Evolutionary conservation across 2,888 invertebrate genomes (phyloP), one percentile per base, ranked within the genome.

Genomic region (Leucoptera coffeella): DNA sequence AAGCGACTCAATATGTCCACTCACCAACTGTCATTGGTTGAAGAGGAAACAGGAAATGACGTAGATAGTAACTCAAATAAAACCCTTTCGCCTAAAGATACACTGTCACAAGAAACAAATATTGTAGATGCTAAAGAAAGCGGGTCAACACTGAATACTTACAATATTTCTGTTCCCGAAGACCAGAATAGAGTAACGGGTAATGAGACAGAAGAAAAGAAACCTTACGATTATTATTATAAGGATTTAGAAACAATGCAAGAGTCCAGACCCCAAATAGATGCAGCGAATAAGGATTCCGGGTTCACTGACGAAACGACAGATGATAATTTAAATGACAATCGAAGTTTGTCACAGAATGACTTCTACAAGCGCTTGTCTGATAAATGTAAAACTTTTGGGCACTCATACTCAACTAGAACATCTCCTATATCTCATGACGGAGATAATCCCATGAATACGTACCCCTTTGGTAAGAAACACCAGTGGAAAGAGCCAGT

Each of bases 21-120:
- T 35, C 61, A 67, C 33, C 67, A 72, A 34, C 40, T 73, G 1
- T 72, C 72, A 3, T 41, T 73, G 31, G 72, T 73, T 3, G 72
- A 72, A 49, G 72, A 73, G 37, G 72, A 73, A 37, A 69, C 67
- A 1, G 56, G 54, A 3, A 71, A 71, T 42, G 72, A 72, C 31
- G 35, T 65, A 10, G 71, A 71, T 17, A 64, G 61, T 40, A 47
- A 53, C 2, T 57, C 57, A 11, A 64, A 64, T 4, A 61, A 64
- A 28, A 54, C 54, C 24, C 32, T 50, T 29, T 38, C 48, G 2
- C n/a, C n/a, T n/a, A n/a, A n/a, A n/a, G n/a, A n/a, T n/a, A 61
- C 56, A 30, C 38, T 60, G 17, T 52, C 61, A 4, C 56, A 55
- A 23, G 58, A 58, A 44, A 44, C 46, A 29, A 49, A 54, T 15